phyloP scores from a whole-genome alignment of 2,888 invertebrate genomes.

The Formica aserva region DNA sequence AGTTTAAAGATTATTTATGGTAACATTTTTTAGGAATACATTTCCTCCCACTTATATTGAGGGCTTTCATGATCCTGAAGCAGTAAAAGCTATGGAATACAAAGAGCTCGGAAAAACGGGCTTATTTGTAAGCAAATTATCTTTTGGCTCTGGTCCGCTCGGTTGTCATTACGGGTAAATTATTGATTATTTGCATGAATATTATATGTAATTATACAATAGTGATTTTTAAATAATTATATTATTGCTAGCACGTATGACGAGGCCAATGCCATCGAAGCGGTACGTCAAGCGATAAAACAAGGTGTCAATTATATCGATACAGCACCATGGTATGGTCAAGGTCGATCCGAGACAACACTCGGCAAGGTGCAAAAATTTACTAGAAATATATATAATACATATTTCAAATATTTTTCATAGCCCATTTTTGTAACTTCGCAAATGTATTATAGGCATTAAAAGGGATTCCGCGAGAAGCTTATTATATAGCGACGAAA shows the following conservation, averaged over 20 bases:
- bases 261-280: slow-evolving; percentile 89
- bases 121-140: slow-evolving; percentile 90
- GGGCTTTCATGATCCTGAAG: slow-evolving; percentile 89
- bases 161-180: slow-evolving; percentile 91
- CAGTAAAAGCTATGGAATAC: slow-evolving; percentile 91
- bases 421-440: neutral
- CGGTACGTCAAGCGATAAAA: slow-evolving; percentile 91
- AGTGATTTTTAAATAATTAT: slow-evolving; percentile 4
- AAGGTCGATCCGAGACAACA: slow-evolving; percentile 93
- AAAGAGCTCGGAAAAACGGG: slow-evolving; percentile 91
- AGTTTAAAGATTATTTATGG: neutral
- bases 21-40: slow-evolving; percentile 62
- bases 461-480: slow-evolving; percentile 91
- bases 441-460: slow-evolving; percentile 88
- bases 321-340: slow-evolving; percentile 97
- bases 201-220: neutral
- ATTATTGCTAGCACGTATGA: slow-evolving; percentile 87
- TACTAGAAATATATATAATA: neutral
- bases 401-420: neutral
- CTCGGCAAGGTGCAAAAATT: slow-evolving; percentile 90
- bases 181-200: neutral
- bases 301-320: slow-evolving; percentile 96
- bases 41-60: slow-evolving; percentile 89
- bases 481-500: slow-evolving; percentile 97
- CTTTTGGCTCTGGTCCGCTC: slow-evolving; percentile 92